Evolutionary conservation across 2,888 invertebrate species (phyloP).

Genomic region (Smittia sp.): DNA sequence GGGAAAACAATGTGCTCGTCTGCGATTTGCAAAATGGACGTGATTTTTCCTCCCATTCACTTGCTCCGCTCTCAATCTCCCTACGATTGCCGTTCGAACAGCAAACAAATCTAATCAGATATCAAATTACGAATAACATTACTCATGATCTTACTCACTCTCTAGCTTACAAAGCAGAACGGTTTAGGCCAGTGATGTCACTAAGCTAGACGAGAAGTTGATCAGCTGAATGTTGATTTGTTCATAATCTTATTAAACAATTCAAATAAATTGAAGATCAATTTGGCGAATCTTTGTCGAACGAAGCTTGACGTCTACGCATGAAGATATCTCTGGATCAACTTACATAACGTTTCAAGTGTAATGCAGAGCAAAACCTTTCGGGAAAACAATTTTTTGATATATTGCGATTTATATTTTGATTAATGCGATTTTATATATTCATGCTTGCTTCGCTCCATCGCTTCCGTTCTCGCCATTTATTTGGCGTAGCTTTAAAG

Average conservation of each 20-base stretch:
- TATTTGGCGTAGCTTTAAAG: neutral
- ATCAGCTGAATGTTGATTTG: too few relatives aligned
- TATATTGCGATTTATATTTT: constrained; percentile 38
- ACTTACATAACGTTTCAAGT: too few relatives aligned
- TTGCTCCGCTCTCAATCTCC: neutral
- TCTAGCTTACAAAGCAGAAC: neutral
- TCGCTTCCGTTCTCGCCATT: neutral
- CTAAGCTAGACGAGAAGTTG: too few relatives aligned
- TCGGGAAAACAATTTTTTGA: constrained; percentile 32
- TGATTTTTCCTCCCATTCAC: constrained; percentile 7
- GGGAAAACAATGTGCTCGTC: constrained; percentile 12
- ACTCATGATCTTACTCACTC: constrained; percentile 14
- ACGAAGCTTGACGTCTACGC: too few relatives aligned
- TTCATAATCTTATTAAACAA: too few relatives aligned
- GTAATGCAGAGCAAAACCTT: neutral
- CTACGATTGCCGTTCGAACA: neutral
- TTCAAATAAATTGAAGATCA: too few relatives aligned
- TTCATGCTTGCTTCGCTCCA: constrained; percentile 15
- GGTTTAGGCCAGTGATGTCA: too few relatives aligned
- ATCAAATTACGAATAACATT: constrained; percentile 26
- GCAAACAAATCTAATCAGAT: constrained; percentile 20
- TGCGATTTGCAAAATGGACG: constrained; percentile 33
- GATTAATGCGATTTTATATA: constrained; percentile 30
- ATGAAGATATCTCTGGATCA: too few relatives aligned
- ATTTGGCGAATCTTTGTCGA: too few relatives aligned